Percentiles rank a stretch among this genome's conserved stretches.
These are phyloP conservation scores for Dolichallabes microphthalmus DNA, from an alignment of 2,113 vertebrate species.

Conservation along the genomic window DNA sequence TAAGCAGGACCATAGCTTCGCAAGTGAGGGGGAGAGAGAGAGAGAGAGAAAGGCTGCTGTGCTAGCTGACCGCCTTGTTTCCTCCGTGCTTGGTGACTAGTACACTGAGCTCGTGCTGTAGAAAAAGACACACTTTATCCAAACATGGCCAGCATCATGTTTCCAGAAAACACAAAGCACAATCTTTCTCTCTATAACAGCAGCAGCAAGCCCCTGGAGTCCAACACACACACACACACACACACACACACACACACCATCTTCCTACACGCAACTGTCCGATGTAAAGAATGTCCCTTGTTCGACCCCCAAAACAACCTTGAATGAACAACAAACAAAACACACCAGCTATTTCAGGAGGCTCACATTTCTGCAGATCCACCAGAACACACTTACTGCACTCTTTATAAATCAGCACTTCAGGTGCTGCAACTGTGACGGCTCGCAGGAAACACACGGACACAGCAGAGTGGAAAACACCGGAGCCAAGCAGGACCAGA, in stretches of 20 bases:
- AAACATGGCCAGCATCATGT: constrained; percentile 86
- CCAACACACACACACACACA: constrained; percentile 1
- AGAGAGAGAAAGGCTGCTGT: constrained; percentile 75
- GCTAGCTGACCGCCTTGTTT: constrained; percentile 73
- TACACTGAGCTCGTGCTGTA: constrained; percentile 82
- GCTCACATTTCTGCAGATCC: constrained; percentile 62
- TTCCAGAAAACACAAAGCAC: constrained; percentile 78
- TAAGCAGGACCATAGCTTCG: constrained; percentile 75
- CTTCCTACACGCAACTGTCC: constrained; percentile 53
- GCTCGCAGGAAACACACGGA: constrained; percentile 35
- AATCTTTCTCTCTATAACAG: constrained; percentile 38
- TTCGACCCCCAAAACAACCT: constrained; percentile 65
- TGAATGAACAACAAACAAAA: constrained; percentile 62
- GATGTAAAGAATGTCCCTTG: constrained; percentile 68
- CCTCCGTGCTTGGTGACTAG: constrained; percentile 72
- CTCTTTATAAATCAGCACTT: constrained; percentile 66
- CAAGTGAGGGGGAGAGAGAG: constrained; percentile 64
- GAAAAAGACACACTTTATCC: constrained; percentile 80
- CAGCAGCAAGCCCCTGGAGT: constrained; percentile 51
- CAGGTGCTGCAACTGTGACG: constrained; percentile 54
- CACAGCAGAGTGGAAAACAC: constrained; percentile 26
- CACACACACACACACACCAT: background rate
- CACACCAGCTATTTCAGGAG: constrained; percentile 65
- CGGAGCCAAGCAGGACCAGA: background rate
- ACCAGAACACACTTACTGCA: constrained; percentile 57